Base-by-base conservation (phyloP, 2,888 invertebrate genomes). In the Drosophila lutescens region DNA sequence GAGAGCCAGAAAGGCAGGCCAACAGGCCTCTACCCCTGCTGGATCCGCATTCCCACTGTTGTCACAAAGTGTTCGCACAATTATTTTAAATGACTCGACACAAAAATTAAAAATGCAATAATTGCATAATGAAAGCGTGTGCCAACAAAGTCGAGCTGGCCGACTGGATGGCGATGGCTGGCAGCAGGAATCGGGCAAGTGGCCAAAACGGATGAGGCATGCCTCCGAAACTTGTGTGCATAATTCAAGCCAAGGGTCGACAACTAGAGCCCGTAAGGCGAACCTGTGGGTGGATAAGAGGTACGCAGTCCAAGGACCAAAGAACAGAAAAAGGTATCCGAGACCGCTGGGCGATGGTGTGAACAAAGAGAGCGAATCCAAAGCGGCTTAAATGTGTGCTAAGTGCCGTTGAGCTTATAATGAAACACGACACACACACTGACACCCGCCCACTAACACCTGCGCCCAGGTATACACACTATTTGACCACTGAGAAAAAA, bases 341-440 rank as follows among this genome's bases (percentile, higher is more conserved):
- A 60, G 53, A 49, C 26, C 26, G 60, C 40, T 49, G 60, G 61
- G 40, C 13, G 47, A 26, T 57, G 65, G 58, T 43, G 51, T 46
- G 72, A 60, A 71, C 56, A 41, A 59, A 47, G 67, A 67, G 60
- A 68, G 59, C 54, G 51, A 74, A 66, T 66, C 80, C 71, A 83
- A 83, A 83, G 86, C 88, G 66, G 83, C 86, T 83, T 83, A 83
- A 86, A 88, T 80, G 78, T 80, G 84, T 83, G 82, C 75, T 77
- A 87, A 83, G 87, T 79, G 76, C 58, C 63, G 72, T 83, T 83
- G 85, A 80, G 86, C 83, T 78, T 74, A 80, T 88, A 84, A 83
- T 86, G 86, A 78, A 83, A 81, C 78, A 58, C 68, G 47, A 55
- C 20, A 30, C 56, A 41, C 32, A 32, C 32, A 50, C 40, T 23